Percentiles rank a stretch among this genome's conserved stretches.
These are phyloP conservation scores for Decapterus maruadsi DNA, from an alignment of 2,797 vertebrate species.

Conservation along the genomic window DNA sequence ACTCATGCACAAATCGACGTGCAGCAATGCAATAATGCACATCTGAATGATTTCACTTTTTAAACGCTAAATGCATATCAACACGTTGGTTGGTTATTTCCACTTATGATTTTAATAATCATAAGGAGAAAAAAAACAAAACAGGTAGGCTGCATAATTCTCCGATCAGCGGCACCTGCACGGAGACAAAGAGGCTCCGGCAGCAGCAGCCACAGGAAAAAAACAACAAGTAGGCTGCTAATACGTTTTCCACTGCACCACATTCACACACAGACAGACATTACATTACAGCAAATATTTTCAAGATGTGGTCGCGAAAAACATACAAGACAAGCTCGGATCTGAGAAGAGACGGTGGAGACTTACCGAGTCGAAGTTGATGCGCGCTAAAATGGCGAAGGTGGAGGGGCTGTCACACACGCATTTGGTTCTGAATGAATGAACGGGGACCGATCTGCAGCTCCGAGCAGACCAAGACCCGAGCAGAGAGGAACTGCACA, in stretches of 20 bases:
- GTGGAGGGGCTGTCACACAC: slow-evolving; percentile 98
- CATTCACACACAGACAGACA: slow-evolving; percentile 42
- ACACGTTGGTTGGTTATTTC: slow-evolving; percentile 52
- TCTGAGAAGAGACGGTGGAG: slow-evolving; percentile 39
- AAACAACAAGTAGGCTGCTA: slow-evolving; percentile 56
- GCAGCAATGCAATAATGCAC: not conserved
- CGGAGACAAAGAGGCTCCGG: slow-evolving; percentile 67
- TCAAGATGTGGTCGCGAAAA: not conserved
- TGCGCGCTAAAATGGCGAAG: slow-evolving; percentile 99
- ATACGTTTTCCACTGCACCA: slow-evolving; percentile 19
- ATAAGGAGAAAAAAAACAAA: not conserved
- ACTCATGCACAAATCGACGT: not conserved
- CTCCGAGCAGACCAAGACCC: slow-evolving; percentile 97
- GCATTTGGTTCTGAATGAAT: slow-evolving; percentile 97
- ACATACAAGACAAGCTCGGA: not conserved
- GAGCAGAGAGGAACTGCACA: slow-evolving; percentile 92
- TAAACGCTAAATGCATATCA: slow-evolving; percentile 16
- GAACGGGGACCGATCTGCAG: slow-evolving; percentile 96
- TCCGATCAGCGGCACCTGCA: slow-evolving; percentile 56
- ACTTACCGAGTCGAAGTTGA: slow-evolving; percentile 97
- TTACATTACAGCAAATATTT: slow-evolving; percentile 12
- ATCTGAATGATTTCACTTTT: not conserved
- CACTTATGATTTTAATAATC: not conserved
- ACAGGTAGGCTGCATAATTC: slow-evolving; percentile 8
- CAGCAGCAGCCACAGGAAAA: slow-evolving; percentile 52